Percentiles rank a stretch among this genome's conserved stretches.
phyloP scores from a whole-genome alignment of 2,113 vertebrate species.

The Craseonycteris thonglongyai region DNA sequence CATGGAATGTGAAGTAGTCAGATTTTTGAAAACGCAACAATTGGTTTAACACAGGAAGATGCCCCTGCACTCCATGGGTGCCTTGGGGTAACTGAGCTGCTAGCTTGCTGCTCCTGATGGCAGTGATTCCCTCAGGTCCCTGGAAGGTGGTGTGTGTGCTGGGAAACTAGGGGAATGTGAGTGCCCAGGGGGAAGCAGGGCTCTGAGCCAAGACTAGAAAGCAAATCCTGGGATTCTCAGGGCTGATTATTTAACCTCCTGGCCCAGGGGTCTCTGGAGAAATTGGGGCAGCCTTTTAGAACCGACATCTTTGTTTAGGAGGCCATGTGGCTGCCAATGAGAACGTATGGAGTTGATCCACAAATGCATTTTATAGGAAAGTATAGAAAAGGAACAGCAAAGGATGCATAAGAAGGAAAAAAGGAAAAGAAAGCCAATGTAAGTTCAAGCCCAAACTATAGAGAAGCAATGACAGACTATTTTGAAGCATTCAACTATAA shows the following conservation, averaged over 20 bases:
- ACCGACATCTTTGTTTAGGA: neutral
- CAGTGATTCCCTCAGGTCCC: neutral
- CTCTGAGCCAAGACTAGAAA: neutral
- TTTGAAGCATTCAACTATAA: neutral
- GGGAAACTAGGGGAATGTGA: neutral
- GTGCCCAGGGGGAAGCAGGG: too few relatives aligned
- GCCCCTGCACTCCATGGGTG: rapidly evolving
- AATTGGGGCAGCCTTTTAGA: neutral
- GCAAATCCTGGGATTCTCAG: neutral
- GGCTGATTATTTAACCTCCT: neutral
- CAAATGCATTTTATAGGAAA: neutral
- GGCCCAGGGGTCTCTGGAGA: neutral
- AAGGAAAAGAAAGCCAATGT: neutral
- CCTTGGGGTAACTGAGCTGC: neutral
- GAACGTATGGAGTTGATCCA: neutral
- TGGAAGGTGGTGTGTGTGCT: neutral
- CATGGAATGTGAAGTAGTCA: neutral
- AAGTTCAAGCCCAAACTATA: neutral
- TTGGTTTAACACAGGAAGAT: neutral
- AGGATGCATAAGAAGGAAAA: neutral
- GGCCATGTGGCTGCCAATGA: neutral
- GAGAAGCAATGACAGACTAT: neutral
- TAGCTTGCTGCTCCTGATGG: too few relatives aligned
- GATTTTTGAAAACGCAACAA: neutral
- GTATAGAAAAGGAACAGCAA: neutral